Conservation (phyloP, 37 sponge, comb jelly and placozoan genomes). For the Spongilla lacustris region DNA sequence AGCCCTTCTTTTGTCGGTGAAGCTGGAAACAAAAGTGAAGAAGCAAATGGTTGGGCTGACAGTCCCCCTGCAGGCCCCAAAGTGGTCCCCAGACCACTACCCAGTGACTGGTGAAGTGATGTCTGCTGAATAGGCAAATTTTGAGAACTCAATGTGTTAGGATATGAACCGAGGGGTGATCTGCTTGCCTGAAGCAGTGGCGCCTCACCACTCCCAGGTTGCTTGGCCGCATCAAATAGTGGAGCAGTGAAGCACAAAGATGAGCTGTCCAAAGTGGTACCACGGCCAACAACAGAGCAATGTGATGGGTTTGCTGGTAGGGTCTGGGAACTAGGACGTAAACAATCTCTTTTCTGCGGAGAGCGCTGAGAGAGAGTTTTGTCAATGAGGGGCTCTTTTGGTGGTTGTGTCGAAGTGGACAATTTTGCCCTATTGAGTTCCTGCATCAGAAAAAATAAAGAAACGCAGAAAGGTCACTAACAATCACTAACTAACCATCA, state of each 20-base stretch:
- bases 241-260: background rate
- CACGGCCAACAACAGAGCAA: too few species aligned
- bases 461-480: background rate
- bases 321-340: too few species aligned
- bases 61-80: background rate
- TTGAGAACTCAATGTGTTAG: background rate
- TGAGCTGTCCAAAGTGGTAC: too few species aligned
- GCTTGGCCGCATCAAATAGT: background rate
- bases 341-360: background rate
- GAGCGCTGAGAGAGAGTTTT: background rate
- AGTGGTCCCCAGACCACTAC: background rate
- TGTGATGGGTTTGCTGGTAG: background rate
- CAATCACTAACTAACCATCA: too few species aligned
- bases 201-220: background rate
- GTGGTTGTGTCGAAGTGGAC: background rate
- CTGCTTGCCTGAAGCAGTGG: background rate
- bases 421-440: slow-evolving; percentile 12
- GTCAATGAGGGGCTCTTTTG: background rate
- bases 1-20: background rate
- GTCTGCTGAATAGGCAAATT: background rate
- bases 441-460: background rate
- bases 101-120: background rate
- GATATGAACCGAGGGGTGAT: background rate
- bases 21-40: too few species aligned
- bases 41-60: background rate